Base-by-base conservation (phyloP, 2,888 invertebrate genomes). In the Sycophila texana region DNA sequence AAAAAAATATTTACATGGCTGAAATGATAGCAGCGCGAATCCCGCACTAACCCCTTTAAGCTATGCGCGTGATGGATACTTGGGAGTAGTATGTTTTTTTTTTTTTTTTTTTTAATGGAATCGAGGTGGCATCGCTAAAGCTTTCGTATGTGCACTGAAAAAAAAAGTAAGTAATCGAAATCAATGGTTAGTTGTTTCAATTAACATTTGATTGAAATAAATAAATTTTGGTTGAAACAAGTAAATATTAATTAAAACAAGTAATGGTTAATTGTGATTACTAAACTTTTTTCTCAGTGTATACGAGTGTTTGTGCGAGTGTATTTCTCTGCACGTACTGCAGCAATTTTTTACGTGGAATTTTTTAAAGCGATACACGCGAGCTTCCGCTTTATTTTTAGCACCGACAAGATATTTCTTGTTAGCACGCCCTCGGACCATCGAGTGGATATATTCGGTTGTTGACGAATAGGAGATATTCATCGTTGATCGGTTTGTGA, bases 41-140 rank as follows among this genome's bases (percentile, higher is more conserved):
- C 14, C 26, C 13, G 58, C 18, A 3, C 12, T 22, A 65, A 57
- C 47, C 65, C 65, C 72, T 72, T 74, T 74, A 57, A 58, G 66
- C 22, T 7, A 20, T 1, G 14, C 5, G 18, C n/a, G 47, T 26
- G 57, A 58, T 47, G 47, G 66, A 55, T 14, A 22, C n/a, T 10
- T 0, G n/a, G 47, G 47, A 12, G 39, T 4, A 20, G n/a, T 47
- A 47, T 71, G 26, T 65, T 22, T 26, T 60, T 74, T 73, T 63
- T 73, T 63, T 53, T 65, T 22, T 26, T 60, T 74, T 73, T 63
- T 73, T 63, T 53, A 73, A 73, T 73, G 55, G 73, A 73, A 73
- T 63, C 14, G 39, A 30, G 39, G 30, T n/a, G 5, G 57, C 18
- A 20, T 12, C 13, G 12, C 12, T 0, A 39, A 39, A 4, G 39